Conservation (phyloP, 2,797 vertebrate species). For the Macropus fuliginosus region DNA sequence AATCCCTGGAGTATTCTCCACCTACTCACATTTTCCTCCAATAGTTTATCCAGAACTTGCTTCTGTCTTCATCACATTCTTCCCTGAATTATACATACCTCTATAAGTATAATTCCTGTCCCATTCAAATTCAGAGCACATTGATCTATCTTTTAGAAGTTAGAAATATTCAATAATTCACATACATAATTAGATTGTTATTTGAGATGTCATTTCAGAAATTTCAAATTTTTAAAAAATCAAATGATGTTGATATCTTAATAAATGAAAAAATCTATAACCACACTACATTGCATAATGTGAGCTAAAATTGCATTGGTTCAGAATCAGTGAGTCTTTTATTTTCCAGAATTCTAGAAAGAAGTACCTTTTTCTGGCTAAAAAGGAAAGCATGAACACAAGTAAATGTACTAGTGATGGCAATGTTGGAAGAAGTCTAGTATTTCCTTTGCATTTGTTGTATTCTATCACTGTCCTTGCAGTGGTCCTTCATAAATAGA, state of each 20-base stretch:
- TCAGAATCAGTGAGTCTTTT: slow-evolving; percentile 45
- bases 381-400: slow-evolving; percentile 18
- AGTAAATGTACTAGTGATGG: slow-evolving; percentile 52
- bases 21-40: neutral
- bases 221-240: neutral
- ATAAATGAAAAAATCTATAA: neutral
- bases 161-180: neutral
- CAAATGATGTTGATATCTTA: neutral
- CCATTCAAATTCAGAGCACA: neutral
- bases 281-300: slow-evolving; percentile 16
- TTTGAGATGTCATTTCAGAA: neutral
- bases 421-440: slow-evolving; percentile 88
- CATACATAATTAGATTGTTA: neutral
- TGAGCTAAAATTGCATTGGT: slow-evolving; percentile 45
- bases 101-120: neutral
- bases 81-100: neutral
- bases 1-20: neutral
- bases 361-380: slow-evolving; percentile 9
- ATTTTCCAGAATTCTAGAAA: slow-evolving; percentile 32
- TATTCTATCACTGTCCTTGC: slow-evolving; percentile 95
- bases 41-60: neutral
- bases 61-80: neutral
- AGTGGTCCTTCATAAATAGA: slow-evolving; percentile 94
- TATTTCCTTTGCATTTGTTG: slow-evolving; percentile 94
- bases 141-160: neutral